phyloP scores from a whole-genome alignment of 1,140 invertebrate genomes.

The Macrocentrus cingulum region DNA sequence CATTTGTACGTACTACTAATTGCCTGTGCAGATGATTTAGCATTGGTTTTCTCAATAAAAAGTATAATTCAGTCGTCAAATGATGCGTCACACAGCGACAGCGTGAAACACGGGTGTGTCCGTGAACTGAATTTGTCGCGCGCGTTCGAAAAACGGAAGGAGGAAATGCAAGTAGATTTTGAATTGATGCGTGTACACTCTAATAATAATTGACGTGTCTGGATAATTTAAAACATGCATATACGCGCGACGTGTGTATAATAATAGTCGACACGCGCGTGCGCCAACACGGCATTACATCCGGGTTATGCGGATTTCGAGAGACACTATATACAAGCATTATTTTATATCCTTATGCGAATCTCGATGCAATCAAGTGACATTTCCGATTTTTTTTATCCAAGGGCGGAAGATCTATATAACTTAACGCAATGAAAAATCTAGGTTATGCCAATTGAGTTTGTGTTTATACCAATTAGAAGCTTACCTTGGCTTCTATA shows the following conservation, averaged over 20 bases:
- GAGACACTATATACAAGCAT: background rate
- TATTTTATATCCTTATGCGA: background rate
- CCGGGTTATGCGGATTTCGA: too few relatives aligned
- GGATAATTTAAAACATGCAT: too few relatives aligned
- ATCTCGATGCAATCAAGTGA: slow-evolving; percentile 8
- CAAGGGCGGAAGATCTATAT: slow-evolving; percentile 30
- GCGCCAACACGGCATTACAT: too few relatives aligned
- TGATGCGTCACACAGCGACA: background rate
- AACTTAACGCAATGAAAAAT: slow-evolving; percentile 28
- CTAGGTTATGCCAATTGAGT: slow-evolving; percentile 35
- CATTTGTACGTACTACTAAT: slow-evolving; percentile 13
- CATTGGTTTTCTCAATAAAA: slow-evolving; percentile 22
- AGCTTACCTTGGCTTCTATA: slow-evolving; percentile 32
- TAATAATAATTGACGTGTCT: too few relatives aligned
- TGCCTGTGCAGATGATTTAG: slow-evolving; percentile 16
- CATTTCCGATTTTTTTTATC: slow-evolving; percentile 28
- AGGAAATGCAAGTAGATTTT: background rate
- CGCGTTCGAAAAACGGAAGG: slow-evolving; percentile 17
- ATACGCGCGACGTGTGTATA: too few relatives aligned
- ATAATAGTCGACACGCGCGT: too few relatives aligned
- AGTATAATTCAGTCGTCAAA: slow-evolving; percentile 3
- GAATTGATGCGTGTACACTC: too few relatives aligned
- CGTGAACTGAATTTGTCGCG: slow-evolving; percentile 20
- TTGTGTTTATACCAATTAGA: slow-evolving; percentile 31
- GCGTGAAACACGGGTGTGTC: slow-evolving; percentile 6